These are phyloP conservation scores for Pseudomyrmex cubaensis DNA, from an alignment of 1,140 invertebrate species.

Conservation along the genomic window DNA sequence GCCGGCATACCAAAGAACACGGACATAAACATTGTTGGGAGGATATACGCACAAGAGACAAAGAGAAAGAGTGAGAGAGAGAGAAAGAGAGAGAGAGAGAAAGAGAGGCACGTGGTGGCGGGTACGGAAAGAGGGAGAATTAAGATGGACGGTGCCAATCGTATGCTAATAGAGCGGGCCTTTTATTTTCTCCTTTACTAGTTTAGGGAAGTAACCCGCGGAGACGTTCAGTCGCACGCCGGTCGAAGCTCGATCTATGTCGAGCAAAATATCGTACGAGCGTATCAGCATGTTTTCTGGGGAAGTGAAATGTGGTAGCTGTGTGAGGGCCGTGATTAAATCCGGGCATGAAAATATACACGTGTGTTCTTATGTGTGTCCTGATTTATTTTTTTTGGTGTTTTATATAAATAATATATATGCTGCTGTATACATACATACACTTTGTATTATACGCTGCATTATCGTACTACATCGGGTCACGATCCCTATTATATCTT, in stretches of 20 bases:
- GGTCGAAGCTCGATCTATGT: conserved; percentile 63
- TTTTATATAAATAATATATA: not conserved
- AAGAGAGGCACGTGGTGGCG: conserved; percentile 50
- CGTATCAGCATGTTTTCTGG: conserved; percentile 20
- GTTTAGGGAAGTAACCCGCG: conserved; percentile 70
- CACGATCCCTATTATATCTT: conserved; percentile 73
- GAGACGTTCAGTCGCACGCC: conserved; percentile 72
- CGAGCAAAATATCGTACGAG: conserved; percentile 64
- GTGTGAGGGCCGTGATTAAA: conserved; percentile 10
- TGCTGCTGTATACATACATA: not conserved
- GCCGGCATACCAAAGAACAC: conserved; percentile 80
- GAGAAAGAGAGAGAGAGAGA: conserved; percentile 61
- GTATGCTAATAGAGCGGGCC: conserved; percentile 83
- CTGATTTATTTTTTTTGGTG: not conserved
- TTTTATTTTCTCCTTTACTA: conserved; percentile 80
- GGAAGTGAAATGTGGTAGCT: conserved; percentile 9
- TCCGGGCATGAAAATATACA: conserved; percentile 28
- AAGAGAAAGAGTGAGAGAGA: conserved; percentile 64
- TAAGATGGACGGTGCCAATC: conserved; percentile 85
- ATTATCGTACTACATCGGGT: conserved; percentile 70
- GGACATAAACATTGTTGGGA: conserved; percentile 82
- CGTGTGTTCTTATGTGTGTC: not conserved
- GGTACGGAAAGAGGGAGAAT: conserved; percentile 68
- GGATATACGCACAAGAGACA: conserved; percentile 76
- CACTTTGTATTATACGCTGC: conserved; percentile 31